These are phyloP conservation scores for Anhinga rufa DNA, from an alignment of 2,113 vertebrate genomes.

Conservation along the genomic window DNA sequence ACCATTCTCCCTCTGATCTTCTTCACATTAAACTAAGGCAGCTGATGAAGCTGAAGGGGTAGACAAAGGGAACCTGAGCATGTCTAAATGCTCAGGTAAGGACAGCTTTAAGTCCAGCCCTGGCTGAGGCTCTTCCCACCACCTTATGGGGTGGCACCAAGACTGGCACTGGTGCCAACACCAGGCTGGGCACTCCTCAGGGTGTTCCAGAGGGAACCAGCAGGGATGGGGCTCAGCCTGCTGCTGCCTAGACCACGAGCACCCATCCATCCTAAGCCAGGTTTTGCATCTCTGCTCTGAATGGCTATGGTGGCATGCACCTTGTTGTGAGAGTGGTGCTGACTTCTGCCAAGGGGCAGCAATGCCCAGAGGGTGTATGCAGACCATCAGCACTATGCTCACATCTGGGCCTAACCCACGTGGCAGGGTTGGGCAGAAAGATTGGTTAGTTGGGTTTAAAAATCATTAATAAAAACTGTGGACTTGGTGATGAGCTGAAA, in stretches of 20 bases:
- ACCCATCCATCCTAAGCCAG: neutral
- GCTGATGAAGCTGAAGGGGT: neutral
- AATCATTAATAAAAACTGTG: neutral
- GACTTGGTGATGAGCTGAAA: neutral
- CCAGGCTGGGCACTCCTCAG: neutral
- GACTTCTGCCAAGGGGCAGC: neutral
- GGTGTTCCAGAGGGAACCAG: neutral
- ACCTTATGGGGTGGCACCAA: neutral
- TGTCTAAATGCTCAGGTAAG: neutral
- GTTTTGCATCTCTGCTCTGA: neutral
- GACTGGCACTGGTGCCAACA: neutral
- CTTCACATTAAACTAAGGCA: neutral
- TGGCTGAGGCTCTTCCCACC: neutral
- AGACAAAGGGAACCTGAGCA: neutral
- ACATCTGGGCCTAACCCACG: neutral
- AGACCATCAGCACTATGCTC: neutral
- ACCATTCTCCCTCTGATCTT: neutral
- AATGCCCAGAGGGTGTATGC: neutral
- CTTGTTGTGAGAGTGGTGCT: neutral
- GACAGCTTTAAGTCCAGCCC: neutral
- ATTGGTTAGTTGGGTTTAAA: neutral
- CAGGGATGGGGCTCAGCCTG: neutral
- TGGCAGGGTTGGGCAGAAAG: neutral
- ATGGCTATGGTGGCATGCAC: rapidly evolving
- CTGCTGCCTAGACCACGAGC: neutral